Evolutionary conservation across 1,140 invertebrate species (phyloP).

Genomic region (Drosophila ogumai): DNA sequence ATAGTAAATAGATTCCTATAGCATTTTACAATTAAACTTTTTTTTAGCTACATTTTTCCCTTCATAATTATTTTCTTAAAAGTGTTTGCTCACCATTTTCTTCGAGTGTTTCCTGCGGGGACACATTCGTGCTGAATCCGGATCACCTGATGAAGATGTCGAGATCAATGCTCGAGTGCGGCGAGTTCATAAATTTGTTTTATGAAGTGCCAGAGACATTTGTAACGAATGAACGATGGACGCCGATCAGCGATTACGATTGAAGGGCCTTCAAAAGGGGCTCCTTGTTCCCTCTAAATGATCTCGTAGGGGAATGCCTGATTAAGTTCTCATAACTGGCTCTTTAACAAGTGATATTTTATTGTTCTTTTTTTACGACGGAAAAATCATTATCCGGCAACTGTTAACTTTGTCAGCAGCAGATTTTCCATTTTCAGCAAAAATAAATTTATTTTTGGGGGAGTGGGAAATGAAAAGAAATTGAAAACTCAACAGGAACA

Average conservation of each 20-base stretch:
- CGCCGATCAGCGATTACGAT: slow-evolving; percentile 63
- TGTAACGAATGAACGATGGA: slow-evolving; percentile 75
- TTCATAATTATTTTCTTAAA: not conserved
- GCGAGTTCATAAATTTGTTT: slow-evolving; percentile 83
- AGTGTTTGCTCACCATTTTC: not conserved
- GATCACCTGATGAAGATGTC: slow-evolving; percentile 80
- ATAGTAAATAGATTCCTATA: not conserved
- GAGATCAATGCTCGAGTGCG: slow-evolving; percentile 77
- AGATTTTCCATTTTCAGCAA: slow-evolving; percentile 69
- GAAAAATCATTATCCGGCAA: slow-evolving; percentile 34
- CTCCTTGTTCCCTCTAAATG: not conserved
- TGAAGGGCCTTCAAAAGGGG: slow-evolving; percentile 29
- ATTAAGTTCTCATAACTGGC: slow-evolving; percentile 25
- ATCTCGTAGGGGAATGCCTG: slow-evolving; percentile 18
- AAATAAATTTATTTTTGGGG: slow-evolving; percentile 52
- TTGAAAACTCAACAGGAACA: slow-evolving; percentile 74
- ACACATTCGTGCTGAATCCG: slow-evolving; percentile 38
- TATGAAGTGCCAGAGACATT: slow-evolving; percentile 82
- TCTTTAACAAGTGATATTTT: slow-evolving; percentile 1
- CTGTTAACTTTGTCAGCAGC: slow-evolving; percentile 73
- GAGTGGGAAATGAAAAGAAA: slow-evolving; percentile 57
- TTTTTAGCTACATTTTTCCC: not conserved
- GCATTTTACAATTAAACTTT: not conserved
- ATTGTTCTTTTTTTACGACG: not conserved
- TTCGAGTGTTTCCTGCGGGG: slow-evolving; percentile 17